Base-by-base conservation (phyloP, 2,888 invertebrate species). In the Hypena proboscidalis region DNA sequence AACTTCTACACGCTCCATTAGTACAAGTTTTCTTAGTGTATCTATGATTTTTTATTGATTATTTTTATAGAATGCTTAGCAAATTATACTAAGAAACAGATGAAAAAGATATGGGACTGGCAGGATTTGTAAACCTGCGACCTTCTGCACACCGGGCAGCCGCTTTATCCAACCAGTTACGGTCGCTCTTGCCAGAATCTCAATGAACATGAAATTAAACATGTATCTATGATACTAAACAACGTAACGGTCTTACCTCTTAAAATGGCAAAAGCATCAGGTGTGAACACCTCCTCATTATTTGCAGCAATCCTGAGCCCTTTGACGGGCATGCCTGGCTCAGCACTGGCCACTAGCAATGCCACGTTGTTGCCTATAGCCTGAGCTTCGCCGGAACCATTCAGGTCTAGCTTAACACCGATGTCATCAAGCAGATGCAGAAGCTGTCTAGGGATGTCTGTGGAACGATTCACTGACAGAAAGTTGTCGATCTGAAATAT, bases 381-480 rank as follows among this genome's bases (percentile, higher is more conserved):
- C 0, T 70, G 48, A 0, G 66, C 77, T 0, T 69, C 62, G 0
- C 49, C 43, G 0, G 75, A 67, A 0, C 83, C 84, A 6, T 78
- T 76, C 15, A 91, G 70, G 11, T 83, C 37, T 1, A 85, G 52
- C 4, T 77, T 65, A 0, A 70, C 56, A 0, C 87, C 89, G 2
- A 90, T 47, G n/a, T 56, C 44, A 22, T 90, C 90, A 1, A 90
- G 57, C 19, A 88, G 57, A 9, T 80, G 81, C 0, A 90, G 74
- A 0, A 90, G 52, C 19, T 74, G 41, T 0, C 83, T 74, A 0
- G 90, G 86, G 1, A 90, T 85, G 1, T 74, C 70, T 0, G 86
- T 25, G 0, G 68, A 66, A 0, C 77, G 60, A 1, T 74, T 62
- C 1, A 68, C 53, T 7, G 74, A 68, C 4, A 90, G 67, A 1